phyloP scores from a whole-genome alignment of 2,113 vertebrate species.

The Gadus macrocephalus region DNA sequence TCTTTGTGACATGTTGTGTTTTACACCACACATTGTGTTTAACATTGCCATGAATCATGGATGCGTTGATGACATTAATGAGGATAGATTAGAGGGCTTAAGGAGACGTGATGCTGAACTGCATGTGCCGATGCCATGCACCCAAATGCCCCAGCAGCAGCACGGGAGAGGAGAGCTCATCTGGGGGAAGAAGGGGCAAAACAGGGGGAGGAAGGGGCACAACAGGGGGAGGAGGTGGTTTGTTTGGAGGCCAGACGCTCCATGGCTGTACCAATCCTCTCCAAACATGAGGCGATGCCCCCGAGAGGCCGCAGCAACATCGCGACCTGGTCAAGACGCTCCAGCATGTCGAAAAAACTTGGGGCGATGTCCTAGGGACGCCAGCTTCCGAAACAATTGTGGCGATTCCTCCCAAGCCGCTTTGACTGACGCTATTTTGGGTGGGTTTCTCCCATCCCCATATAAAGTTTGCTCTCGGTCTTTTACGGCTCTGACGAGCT shows the following conservation, averaged over 20 bases:
- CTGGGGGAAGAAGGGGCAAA: not conserved
- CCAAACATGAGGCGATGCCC: not conserved
- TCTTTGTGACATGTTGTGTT: slow-evolving; percentile 8
- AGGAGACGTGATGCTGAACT: not conserved
- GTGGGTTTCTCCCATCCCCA: no score
- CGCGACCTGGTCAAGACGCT: not conserved
- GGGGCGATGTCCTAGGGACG: no score
- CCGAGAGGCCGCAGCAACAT: not conserved
- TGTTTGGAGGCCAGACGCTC: not conserved
- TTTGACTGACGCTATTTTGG: no score
- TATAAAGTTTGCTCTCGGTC: no score
- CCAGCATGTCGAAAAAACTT: no score
- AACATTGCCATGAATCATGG: slow-evolving; percentile 7
- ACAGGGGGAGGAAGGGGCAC: not conserved
- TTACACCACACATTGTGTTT: not conserved
- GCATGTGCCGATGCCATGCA: slow-evolving; percentile 7
- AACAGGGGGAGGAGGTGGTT: not conserved
- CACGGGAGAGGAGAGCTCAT: not conserved
- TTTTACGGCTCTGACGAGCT: no score
- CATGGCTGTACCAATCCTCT: not conserved
- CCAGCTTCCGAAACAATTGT: no score
- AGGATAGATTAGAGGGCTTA: not conserved
- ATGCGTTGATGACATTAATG: not conserved
- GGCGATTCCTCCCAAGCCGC: no score
- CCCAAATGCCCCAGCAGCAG: not conserved